phyloP scores from a whole-genome alignment of 2,797 vertebrate genomes.

The Taenioides sp. region DNA sequence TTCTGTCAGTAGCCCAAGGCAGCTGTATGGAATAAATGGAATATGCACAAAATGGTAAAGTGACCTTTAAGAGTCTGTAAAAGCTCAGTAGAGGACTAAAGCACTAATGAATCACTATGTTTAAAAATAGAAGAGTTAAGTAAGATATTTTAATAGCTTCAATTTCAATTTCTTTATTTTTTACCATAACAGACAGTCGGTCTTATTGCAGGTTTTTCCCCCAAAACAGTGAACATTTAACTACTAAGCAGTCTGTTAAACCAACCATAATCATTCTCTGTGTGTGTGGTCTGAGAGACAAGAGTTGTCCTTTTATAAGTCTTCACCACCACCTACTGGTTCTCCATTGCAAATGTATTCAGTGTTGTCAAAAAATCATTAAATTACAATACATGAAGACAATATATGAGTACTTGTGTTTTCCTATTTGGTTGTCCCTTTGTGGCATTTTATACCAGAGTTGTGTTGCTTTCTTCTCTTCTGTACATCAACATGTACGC shows the following conservation, averaged over 20 bases:
- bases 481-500: constrained; percentile 79
- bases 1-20: too few relatives aligned
- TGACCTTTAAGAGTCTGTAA: too few relatives aligned
- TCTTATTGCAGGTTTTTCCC: constrained; percentile 50
- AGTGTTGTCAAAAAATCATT: not conserved
- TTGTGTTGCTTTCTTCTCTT: constrained; percentile 36
- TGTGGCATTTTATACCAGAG: constrained; percentile 10
- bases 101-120: too few relatives aligned
- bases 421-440: not conserved
- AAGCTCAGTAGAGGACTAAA: too few relatives aligned
- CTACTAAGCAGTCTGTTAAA: constrained; percentile 55
- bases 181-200: constrained; percentile 22
- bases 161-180: constrained; percentile 34
- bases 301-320: constrained; percentile 25
- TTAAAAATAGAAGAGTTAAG: too few relatives aligned
- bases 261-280: constrained; percentile 33
- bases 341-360: not conserved
- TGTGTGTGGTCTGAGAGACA: constrained; percentile 61
- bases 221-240: constrained; percentile 49
- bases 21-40: too few relatives aligned
- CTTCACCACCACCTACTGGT: constrained; percentile 61
- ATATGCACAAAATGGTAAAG: too few relatives aligned
- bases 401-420: not conserved
- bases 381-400: not conserved
- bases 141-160: not conserved